Base-by-base conservation (phyloP, 2,888 invertebrate genomes). In the Temnothorax ravouxi region DNA sequence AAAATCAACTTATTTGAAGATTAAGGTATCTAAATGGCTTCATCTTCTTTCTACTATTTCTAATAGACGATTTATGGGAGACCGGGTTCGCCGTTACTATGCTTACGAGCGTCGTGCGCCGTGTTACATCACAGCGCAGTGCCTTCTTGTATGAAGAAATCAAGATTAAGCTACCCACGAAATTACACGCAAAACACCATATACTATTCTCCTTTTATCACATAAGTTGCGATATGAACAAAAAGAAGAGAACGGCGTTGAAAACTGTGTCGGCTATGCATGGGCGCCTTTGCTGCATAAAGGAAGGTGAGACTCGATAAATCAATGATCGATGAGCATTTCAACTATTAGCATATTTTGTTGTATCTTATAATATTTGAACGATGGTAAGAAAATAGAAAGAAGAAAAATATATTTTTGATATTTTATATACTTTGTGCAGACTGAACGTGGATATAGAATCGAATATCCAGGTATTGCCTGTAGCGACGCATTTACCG, bases 141-240 rank as follows among this genome's bases (percentile, higher is more conserved):
- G 86, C 99, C 99, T 0, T 96, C 97, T 25, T 99, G 99, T 97
- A 98, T 93, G 99, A 99, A 95, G 99, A 99, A 95, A 97, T 99
- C 66, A 99, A 99, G 95, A 96, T 99, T 84, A 96, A 97, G 38
- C 95, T 99, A 52, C 99, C 99, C 0, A 96, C 98, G 25, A 97
- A 98, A 86, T 95, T 99, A 74, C 97, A 98, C 61, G 95, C 97
- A 0, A 97, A 97, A 75, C 99, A 99, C 95, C 99, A 99, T 94
- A 95, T 99, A 82, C 96, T 99, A 76, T 99, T 99, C 95, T 98
- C 98, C 4, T 99, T 99, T 95, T 97, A 98, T 93, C 99, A 99
- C 95, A 98, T 99, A 86, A 98, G 99, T 85, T 99, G 99, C 94
- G 98, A 98, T 95, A 96, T 97, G 88, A 96, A 97, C 74, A 97